Evolutionary conservation across 2,113 vertebrate genomes (phyloP).

Genomic region (Salminus brasiliensis): DNA sequence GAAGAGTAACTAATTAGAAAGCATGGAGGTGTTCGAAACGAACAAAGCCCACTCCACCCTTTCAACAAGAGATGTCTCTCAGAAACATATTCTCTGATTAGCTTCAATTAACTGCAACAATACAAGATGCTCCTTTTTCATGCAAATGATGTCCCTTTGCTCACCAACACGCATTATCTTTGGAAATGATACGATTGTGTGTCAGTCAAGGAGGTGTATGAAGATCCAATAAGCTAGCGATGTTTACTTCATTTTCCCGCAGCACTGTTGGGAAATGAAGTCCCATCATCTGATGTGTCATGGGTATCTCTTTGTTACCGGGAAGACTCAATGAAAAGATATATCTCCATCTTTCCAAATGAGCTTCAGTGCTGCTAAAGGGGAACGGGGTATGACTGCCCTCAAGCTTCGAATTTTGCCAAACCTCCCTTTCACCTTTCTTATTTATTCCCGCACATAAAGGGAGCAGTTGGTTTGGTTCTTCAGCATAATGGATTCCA

Average conservation of each 20-base stretch:
- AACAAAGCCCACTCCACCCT: slow-evolving; percentile 67
- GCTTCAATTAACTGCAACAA: slow-evolving; percentile 73
- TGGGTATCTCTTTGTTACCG: slow-evolving; percentile 66
- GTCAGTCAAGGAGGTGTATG: slow-evolving; percentile 51
- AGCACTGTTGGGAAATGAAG: slow-evolving; percentile 61
- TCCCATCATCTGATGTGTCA: slow-evolving; percentile 62
- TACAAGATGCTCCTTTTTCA: slow-evolving; percentile 57
- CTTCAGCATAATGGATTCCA: neutral
- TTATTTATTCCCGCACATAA: slow-evolving; percentile 7
- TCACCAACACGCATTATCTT: slow-evolving; percentile 57
- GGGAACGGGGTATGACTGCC: neutral
- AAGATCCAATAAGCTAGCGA: slow-evolving; percentile 60
- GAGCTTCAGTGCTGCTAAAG: neutral
- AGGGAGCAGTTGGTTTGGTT: neutral
- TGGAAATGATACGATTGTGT: slow-evolving; percentile 39
- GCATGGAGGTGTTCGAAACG: slow-evolving; percentile 66
- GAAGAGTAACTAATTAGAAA: slow-evolving; percentile 72
- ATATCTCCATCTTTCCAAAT: slow-evolving; percentile 7
- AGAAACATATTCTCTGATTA: slow-evolving; percentile 69
- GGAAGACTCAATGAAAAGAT: slow-evolving; percentile 50
- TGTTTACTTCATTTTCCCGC: slow-evolving; percentile 54
- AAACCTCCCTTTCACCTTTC: neutral
- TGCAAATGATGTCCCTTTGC: slow-evolving; percentile 59
- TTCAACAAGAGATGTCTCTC: slow-evolving; percentile 38
- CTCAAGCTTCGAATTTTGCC: slow-evolving; percentile 1